Evolutionary conservation across 2,113 vertebrate species (phyloP), one percentile per base, ranked within the genome.

Genomic region (Campylomormyrus tamandua): DNA sequence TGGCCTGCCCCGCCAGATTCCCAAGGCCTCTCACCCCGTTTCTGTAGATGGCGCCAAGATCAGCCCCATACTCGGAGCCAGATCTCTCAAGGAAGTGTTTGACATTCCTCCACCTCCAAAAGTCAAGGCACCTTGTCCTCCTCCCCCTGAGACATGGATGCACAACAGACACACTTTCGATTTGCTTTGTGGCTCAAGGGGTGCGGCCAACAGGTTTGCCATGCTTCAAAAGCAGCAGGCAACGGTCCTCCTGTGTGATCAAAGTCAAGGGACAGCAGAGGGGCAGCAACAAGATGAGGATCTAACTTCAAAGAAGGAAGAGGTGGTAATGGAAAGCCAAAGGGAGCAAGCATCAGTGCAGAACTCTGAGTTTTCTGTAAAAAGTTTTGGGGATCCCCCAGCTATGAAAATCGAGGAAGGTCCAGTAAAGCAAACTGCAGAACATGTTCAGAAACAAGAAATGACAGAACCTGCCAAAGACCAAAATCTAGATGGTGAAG

Each of bases 41-140:
- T 91, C 86, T 77, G 48, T 90, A 53, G 91, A 93, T 48, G 90
- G 87, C 62, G 88, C 45, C 19, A 85, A 87, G 0, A 90, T 87
- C 13, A 89, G 77, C 80, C 87, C 85, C 49, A 21, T 91, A 48
- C 35, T 88, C 35, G 50, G 92, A 58, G 52, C 56, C 46, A 11
- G 8, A 87, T 77, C 92, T 70, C 45, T 94, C 93, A 93, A 91
- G 89, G 24, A 97, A 92, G 70, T 94, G 66, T 95, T 97, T 83
- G 91, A 96, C 88, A 97, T 98, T 92, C 98, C 98, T 0, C 97
- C 97, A 3, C 97, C 97, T 77, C 98, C 98, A 46, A 97, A 97
- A 89, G 96, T 99, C 42, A 96, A 96, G 3, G 98, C 98, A 2
- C 98, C 98, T 8, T 96, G 95, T 84, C 96, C 96, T 0, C 98